A percentile compares a stretch with the other conserved stretches of the same genome.
These are phyloP conservation scores for Crioceris asparagi DNA, from an alignment of 2,888 invertebrate species.

Conservation along the genomic window DNA sequence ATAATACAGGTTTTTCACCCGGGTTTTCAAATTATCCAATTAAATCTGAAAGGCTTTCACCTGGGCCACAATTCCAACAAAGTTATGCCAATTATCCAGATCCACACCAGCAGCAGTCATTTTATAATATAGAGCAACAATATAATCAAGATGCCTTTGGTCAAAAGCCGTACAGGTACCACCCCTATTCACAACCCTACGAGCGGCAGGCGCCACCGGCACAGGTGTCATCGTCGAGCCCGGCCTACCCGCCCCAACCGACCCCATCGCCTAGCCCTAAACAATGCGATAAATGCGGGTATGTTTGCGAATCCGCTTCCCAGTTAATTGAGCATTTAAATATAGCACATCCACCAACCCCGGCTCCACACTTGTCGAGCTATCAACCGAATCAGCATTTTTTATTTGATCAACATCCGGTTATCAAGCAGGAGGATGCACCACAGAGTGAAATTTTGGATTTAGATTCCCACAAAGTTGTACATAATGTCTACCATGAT, in stretches of 20 bases:
- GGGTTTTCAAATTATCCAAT: constrained; percentile 33
- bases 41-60: constrained; percentile 40
- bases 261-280: constrained; percentile 62
- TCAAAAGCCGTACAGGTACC: constrained; percentile 34
- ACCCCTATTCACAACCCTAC: constrained; percentile 35
- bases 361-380: constrained; percentile 27
- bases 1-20: constrained; percentile 47
- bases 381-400: constrained; percentile 38
- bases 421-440: constrained; percentile 55
- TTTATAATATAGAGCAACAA: constrained; percentile 30
- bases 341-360: constrained; percentile 48
- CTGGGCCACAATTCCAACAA: constrained; percentile 29
- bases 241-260: constrained; percentile 51
- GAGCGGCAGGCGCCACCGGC: constrained; percentile 27
- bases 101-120: constrained; percentile 30
- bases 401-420: constrained; percentile 33
- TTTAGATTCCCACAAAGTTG: constrained; percentile 81
- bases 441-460: constrained; percentile 69
- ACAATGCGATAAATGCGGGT: constrained; percentile 78
- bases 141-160: constrained; percentile 31
- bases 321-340: constrained; percentile 66
- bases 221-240: constrained; percentile 33
- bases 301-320: constrained; percentile 63
- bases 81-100: constrained; percentile 23
- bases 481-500: constrained; percentile 44